Conservation (phyloP, 1,140 invertebrate species). For the Physella acuta region DNA sequence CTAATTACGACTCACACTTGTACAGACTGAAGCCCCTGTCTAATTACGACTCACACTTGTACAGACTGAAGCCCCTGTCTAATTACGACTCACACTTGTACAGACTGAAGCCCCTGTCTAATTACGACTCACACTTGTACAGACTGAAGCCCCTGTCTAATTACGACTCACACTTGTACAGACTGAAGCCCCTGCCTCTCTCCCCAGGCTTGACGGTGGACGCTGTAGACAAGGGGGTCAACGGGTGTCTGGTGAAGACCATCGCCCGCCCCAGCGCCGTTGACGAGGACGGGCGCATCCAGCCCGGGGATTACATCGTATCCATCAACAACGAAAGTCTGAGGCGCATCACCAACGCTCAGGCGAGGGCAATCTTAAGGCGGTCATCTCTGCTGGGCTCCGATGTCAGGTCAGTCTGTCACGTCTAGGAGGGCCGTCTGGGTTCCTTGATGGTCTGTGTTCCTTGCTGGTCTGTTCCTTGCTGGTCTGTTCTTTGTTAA, state of each 20-base stretch:
- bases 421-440: no score
- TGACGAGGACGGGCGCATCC: slow-evolving; percentile 64
- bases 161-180: no score
- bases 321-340: slow-evolving; percentile 71
- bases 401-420: slow-evolving; percentile 65
- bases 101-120: no score
- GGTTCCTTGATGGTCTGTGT: not conserved
- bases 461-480: not conserved
- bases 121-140: no score
- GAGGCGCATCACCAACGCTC: slow-evolving; percentile 66
- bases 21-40: no score
- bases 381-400: slow-evolving; percentile 66
- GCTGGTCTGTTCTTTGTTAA: not conserved
- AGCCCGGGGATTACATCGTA: slow-evolving; percentile 61
- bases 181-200: no score
- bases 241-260: slow-evolving; percentile 69
- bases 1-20: no score
- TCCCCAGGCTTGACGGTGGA: slow-evolving; percentile 65
- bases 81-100: no score
- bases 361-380: slow-evolving; percentile 68
- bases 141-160: no score
- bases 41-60: no score
- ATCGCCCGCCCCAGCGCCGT: slow-evolving; percentile 65
- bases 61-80: no score
- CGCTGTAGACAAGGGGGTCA: slow-evolving; percentile 66